Conservation (phyloP, 1,140 invertebrate species). For the Drosophila pseudoobscura region DNA sequence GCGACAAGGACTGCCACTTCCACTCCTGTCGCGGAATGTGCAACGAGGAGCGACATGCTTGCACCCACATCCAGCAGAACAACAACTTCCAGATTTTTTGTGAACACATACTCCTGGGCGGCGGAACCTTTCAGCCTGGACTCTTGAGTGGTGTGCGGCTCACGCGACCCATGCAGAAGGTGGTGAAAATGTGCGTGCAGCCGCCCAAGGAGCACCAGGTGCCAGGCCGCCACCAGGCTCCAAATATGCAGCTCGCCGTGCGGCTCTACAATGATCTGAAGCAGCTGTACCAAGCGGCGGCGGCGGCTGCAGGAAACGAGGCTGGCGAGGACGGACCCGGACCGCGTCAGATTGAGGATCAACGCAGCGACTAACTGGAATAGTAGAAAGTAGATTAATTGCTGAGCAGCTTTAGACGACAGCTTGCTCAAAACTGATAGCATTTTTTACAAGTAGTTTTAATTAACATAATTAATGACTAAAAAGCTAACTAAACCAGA, state of each 20-base stretch:
- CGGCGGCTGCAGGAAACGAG: slow-evolving; percentile 54
- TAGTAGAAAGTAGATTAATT: slow-evolving; percentile 42
- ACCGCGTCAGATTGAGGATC: slow-evolving; percentile 3
- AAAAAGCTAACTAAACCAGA: slow-evolving; percentile 45
- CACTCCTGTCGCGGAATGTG: slow-evolving; percentile 71
- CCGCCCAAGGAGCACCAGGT: slow-evolving; percentile 70
- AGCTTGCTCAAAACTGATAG: slow-evolving; percentile 49
- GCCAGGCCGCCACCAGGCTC: slow-evolving; percentile 55
- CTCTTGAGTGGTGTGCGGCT: slow-evolving; percentile 61
- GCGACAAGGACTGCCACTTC: slow-evolving; percentile 66
- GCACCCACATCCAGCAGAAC: slow-evolving; percentile 73
- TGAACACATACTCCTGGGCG: slow-evolving; percentile 61
- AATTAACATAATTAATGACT: slow-evolving; percentile 45
- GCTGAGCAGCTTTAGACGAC: slow-evolving; percentile 14
- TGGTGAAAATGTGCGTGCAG: slow-evolving; percentile 67
- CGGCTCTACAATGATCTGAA: slow-evolving; percentile 76
- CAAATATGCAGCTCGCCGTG: slow-evolving; percentile 63
- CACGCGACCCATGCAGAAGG: slow-evolving; percentile 54
- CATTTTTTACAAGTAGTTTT: slow-evolving; percentile 57
- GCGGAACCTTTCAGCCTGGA: slow-evolving; percentile 67
- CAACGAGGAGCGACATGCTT: slow-evolving; percentile 49
- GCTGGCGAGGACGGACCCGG: slow-evolving; percentile 22
- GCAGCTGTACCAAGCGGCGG: slow-evolving; percentile 63
- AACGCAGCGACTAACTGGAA: slow-evolving; percentile 7
- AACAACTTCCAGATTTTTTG: slow-evolving; percentile 80